Conservation (phyloP, 1,140 invertebrate genomes). For the Paramacrobiotus metropolitanus region DNA sequence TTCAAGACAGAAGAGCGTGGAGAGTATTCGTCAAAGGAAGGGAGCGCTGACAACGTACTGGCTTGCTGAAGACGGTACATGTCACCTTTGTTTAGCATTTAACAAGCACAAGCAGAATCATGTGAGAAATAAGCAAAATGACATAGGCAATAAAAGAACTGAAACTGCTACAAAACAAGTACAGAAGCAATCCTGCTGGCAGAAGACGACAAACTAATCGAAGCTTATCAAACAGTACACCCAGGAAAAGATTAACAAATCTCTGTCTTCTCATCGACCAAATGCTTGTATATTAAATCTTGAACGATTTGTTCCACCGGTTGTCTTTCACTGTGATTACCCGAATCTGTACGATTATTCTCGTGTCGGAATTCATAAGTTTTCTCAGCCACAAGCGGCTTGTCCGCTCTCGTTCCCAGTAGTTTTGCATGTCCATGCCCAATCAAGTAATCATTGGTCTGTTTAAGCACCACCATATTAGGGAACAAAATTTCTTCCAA, state of each 20-base stretch:
- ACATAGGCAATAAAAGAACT: conserved; percentile 3
- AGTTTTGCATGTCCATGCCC: neutral
- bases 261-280: too few relatives aligned
- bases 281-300: too few relatives aligned
- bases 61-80: conserved; percentile 16
- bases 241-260: too few relatives aligned
- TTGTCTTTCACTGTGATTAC: too few relatives aligned
- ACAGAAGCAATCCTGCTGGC: neutral
- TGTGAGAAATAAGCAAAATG: neutral
- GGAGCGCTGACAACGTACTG: conserved; percentile 25
- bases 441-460: neutral
- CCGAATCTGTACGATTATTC: too few relatives aligned
- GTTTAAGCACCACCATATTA: neutral
- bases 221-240: too few relatives aligned
- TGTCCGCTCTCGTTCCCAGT: too few relatives aligned
- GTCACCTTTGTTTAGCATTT: too few relatives aligned
- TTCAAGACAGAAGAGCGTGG: conserved; percentile 69
- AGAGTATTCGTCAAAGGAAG: conserved; percentile 34
- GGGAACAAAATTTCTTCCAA: neutral
- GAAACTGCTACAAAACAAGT: neutral
- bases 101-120: too few relatives aligned
- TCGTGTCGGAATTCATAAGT: too few relatives aligned
- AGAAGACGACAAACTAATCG: neutral
- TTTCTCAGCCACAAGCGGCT: too few relatives aligned
- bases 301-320: too few relatives aligned